Conservation (phyloP, 23 tunicate species). For the Oikopleura vanhoeffeni region DNA sequence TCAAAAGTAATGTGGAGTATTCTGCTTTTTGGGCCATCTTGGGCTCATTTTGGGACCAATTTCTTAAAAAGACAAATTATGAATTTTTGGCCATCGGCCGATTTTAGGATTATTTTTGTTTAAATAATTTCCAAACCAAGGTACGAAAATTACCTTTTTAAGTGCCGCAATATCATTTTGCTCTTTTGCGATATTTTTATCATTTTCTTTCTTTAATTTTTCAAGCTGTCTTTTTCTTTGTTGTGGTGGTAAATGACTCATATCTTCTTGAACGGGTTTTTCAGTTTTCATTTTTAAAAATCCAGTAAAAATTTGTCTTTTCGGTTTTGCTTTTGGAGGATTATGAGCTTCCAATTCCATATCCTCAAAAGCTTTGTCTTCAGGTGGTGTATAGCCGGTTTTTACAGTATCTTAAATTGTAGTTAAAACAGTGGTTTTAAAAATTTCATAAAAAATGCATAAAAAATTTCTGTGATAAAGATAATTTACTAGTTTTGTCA, state of each 20-base stretch:
- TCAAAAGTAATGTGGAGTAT: too few species aligned
- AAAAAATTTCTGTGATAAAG: too few species aligned
- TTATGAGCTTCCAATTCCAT: background rate
- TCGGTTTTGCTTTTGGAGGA: background rate
- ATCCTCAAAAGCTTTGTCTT: conserved; percentile 2
- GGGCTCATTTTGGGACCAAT: too few species aligned
- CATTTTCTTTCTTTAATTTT: background rate
- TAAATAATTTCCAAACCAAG: too few species aligned
- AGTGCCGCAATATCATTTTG: background rate
- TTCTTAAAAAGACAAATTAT: too few species aligned
- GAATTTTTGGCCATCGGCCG: too few species aligned
- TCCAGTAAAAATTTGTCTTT: background rate
- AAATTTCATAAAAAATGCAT: too few species aligned
- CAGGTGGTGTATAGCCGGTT: background rate
- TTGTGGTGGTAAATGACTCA: background rate
- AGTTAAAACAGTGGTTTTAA: too few species aligned
- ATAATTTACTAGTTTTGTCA: too few species aligned
- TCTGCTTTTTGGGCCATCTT: too few species aligned
- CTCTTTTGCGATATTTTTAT: background rate
- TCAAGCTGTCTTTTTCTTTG: background rate
- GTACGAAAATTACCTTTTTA: background rate
- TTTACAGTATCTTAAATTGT: background rate
- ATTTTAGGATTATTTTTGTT: too few species aligned
- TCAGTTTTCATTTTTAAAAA: background rate
- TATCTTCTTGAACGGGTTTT: background rate